Conservation (phyloP, 2,797 vertebrate species). For the Uromys caudimaculatus region DNA sequence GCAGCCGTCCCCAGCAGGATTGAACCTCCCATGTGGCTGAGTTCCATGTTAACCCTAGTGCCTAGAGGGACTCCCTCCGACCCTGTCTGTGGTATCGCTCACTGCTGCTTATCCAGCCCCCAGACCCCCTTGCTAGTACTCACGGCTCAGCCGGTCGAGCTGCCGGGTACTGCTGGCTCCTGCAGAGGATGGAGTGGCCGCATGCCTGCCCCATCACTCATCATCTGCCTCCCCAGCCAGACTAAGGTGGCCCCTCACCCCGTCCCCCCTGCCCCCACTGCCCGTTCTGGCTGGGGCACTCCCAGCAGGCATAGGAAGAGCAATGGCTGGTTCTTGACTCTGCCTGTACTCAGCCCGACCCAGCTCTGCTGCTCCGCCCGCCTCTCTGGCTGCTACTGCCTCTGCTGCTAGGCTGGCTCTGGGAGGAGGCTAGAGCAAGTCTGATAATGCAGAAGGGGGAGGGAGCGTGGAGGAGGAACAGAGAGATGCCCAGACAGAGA, state of each 20-base stretch:
- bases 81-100: neutral
- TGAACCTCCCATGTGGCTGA: constrained; percentile 71
- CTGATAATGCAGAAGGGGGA: constrained; percentile 80
- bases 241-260: constrained; percentile 67
- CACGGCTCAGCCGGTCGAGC: constrained; percentile 85
- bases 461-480: constrained; percentile 74
- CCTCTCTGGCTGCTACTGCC: constrained; percentile 64
- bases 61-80: constrained; percentile 31
- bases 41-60: constrained; percentile 53
- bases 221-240: constrained; percentile 80
- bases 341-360: constrained; percentile 54
- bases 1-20: constrained; percentile 30
- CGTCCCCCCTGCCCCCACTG: constrained; percentile 16
- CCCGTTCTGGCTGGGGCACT: constrained; percentile 59
- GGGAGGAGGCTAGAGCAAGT: constrained; percentile 81
- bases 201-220: constrained; percentile 98
- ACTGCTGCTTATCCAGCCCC: neutral
- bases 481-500: constrained; percentile 77
- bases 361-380: constrained; percentile 16
- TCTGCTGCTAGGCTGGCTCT: constrained; percentile 76
- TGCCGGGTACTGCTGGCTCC: constrained; percentile 94
- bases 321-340: constrained; percentile 40
- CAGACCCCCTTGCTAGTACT: constrained; percentile 69
- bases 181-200: constrained; percentile 98
- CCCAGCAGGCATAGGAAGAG: constrained; percentile 54